Conservation (phyloP, 2,113 vertebrate species). For the Paradisaea rubra region DNA sequence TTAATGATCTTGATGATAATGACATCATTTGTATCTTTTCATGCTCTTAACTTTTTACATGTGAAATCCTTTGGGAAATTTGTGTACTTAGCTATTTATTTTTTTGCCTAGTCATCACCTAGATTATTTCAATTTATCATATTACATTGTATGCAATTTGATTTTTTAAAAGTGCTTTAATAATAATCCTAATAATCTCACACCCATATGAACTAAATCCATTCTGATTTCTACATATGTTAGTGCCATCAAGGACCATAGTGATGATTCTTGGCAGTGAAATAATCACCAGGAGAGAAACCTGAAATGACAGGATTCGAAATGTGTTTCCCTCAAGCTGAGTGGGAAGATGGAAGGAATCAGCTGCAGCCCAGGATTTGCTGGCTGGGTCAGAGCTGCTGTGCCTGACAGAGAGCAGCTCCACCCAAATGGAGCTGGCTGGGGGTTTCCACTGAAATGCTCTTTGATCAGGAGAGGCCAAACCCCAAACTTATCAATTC, state of each 20-base stretch:
- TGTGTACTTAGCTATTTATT: not conserved
- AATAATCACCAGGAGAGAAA: not conserved
- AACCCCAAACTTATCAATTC: not conserved
- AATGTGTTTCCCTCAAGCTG: not conserved
- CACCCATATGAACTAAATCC: not conserved
- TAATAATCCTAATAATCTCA: not conserved
- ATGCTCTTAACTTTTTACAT: not conserved
- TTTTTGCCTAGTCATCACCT: not conserved
- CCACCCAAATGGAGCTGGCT: not conserved
- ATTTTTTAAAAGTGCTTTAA: not conserved
- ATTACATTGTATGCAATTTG: not conserved
- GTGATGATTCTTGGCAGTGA: not conserved
- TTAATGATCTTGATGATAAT: not conserved
- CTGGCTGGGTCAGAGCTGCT: not conserved
- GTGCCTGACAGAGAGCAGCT: not conserved
- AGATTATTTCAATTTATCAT: not conserved
- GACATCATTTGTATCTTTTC: not conserved
- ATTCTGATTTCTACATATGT: not conserved
- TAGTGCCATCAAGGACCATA: not conserved
- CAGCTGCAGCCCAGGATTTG: rapidly evolving
- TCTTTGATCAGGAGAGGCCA: not conserved
- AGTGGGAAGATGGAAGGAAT: not conserved
- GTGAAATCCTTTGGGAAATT: not conserved
- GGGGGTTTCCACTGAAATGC: not conserved
- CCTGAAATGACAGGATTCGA: not conserved